A percentile compares a stretch with the other conserved stretches of the same genome.
phyloP scores from a whole-genome alignment of 2,113 vertebrate species.

The Elaphurus davidianus region DNA sequence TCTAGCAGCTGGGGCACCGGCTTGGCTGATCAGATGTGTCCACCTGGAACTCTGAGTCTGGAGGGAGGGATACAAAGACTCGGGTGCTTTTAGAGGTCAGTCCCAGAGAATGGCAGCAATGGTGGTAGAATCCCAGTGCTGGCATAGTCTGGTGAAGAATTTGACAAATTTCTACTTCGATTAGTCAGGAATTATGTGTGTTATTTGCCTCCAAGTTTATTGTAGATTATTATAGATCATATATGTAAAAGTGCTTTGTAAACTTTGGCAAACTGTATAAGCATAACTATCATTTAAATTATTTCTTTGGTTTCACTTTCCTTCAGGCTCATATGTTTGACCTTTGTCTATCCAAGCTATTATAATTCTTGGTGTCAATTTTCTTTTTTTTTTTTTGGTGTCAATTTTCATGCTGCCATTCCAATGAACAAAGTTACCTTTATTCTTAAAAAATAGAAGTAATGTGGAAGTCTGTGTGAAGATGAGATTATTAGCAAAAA shows the following conservation, averaged over 20 bases:
- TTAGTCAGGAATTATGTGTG: neutral
- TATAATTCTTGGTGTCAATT: neutral
- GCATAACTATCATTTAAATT: neutral
- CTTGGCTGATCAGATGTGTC: neutral
- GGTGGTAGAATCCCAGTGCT: neutral
- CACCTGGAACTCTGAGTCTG: neutral
- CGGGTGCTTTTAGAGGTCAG: neutral
- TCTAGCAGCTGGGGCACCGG: neutral
- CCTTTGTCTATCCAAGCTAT: neutral
- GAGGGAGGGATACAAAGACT: neutral
- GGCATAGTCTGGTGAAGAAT: neutral
- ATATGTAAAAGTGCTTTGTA: neutral
- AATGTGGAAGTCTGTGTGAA: neutral
- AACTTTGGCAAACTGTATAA: neutral
- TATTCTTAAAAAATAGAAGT: neutral
- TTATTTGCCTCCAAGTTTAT: neutral
- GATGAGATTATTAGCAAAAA: neutral
- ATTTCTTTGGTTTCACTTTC: neutral
- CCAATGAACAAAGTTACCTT: neutral
- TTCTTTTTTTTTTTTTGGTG: neutral
- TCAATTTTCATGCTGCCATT: neutral
- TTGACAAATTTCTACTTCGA: neutral
- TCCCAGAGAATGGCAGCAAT: neutral
- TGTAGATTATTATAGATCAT: neutral
- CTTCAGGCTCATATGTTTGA: neutral